phyloP scores from a whole-genome alignment of 2,888 invertebrate species.

The Polylopha cassiicola region DNA sequence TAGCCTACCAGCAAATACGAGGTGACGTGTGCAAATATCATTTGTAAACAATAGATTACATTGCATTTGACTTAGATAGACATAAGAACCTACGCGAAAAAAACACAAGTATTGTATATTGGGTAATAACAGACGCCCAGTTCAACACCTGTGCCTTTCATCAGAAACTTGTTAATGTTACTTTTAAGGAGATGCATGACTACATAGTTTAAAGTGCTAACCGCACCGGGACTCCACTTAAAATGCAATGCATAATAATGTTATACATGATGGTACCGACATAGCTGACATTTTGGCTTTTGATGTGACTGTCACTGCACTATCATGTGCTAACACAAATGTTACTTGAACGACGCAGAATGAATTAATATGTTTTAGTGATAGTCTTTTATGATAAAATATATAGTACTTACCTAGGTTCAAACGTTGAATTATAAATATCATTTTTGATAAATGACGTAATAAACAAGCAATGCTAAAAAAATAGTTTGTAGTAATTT shows the following conservation, averaged over 20 bases:
- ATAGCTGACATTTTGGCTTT: slow-evolving; percentile 13
- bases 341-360: too few species aligned
- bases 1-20: slow-evolving; percentile 45
- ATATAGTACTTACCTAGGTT: too few species aligned
- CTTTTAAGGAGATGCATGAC: slow-evolving; percentile 7
- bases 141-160: background rate
- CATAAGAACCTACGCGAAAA: too few species aligned
- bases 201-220: slow-evolving; percentile 16
- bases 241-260: slow-evolving; percentile 23
- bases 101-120: background rate
- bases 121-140: background rate
- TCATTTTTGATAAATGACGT: too few species aligned
- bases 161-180: slow-evolving; percentile 1
- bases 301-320: too few species aligned
- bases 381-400: too few species aligned
- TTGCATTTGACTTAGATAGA: slow-evolving; percentile 32
- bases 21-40: slow-evolving; percentile 46
- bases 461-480: too few species aligned
- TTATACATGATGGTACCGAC: slow-evolving; percentile 8
- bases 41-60: slow-evolving; percentile 53
- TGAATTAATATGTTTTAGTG: too few species aligned
- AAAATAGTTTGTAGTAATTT: too few species aligned
- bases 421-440: too few species aligned
- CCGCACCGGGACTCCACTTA: slow-evolving; percentile 14
- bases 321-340: too few species aligned